A percentile compares a stretch with the other conserved stretches of the same genome.
phyloP scores from a whole-genome alignment of 1,140 invertebrate species.

The Drosophila ficusphila region DNA sequence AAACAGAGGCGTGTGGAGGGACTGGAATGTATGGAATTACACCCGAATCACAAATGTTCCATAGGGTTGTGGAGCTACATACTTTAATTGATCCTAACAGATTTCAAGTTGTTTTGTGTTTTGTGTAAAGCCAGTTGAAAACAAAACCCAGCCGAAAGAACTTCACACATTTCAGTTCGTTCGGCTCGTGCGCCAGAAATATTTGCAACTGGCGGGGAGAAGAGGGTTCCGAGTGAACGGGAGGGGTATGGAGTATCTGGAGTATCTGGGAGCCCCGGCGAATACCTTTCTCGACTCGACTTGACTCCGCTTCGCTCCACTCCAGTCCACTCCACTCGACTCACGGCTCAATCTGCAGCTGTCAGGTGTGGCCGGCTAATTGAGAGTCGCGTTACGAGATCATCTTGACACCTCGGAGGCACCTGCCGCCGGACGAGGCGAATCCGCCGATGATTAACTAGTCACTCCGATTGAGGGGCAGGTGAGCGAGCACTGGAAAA shows the following conservation, averaged over 20 bases:
- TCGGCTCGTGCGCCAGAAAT: slow-evolving; percentile 28
- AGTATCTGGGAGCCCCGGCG: slow-evolving; percentile 22
- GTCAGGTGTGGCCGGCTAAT: slow-evolving; percentile 49
- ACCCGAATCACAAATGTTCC: slow-evolving; percentile 1
- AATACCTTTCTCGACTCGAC: slow-evolving; percentile 28
- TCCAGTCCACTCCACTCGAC: slow-evolving; percentile 1
- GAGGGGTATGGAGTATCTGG: slow-evolving; percentile 7
- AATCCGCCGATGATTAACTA: slow-evolving; percentile 40
- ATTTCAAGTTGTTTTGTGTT: neutral
- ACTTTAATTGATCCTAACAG: neutral
- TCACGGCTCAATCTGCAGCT: slow-evolving; percentile 49
- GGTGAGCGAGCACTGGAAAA: neutral
- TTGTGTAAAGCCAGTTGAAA: neutral
- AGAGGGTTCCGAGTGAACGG: neutral
- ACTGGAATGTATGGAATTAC: slow-evolving; percentile 2
- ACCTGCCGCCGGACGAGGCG: slow-evolving; percentile 40
- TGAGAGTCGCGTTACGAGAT: slow-evolving; percentile 52
- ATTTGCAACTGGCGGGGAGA: slow-evolving; percentile 9
- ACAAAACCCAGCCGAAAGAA: neutral
- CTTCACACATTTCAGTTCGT: neutral
- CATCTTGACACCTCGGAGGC: slow-evolving; percentile 42
- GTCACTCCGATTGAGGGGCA: slow-evolving; percentile 22
- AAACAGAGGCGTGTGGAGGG: slow-evolving; percentile 15
- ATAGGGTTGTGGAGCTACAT: neutral
- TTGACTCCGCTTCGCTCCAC: too few relatives aligned